Evolutionary conservation across 2,113 vertebrate genomes (phyloP).

Genomic region (Bos indicus): DNA sequence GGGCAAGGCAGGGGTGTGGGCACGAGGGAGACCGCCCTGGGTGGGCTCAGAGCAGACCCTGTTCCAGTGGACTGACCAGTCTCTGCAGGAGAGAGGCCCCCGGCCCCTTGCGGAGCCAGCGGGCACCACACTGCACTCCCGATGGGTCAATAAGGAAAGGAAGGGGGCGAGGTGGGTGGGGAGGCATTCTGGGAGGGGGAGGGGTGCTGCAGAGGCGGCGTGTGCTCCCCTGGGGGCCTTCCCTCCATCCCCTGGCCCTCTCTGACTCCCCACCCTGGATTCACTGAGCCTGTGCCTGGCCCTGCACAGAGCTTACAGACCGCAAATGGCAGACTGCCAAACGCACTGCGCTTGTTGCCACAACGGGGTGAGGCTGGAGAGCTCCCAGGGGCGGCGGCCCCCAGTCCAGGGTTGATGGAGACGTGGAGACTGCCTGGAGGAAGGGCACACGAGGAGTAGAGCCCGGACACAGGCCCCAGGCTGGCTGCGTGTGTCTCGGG

Average conservation of each 20-base stretch:
- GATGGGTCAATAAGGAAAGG: background rate
- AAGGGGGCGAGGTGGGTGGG: accelerated
- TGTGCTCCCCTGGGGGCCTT: background rate
- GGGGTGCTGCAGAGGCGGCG: background rate
- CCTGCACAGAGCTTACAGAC: background rate
- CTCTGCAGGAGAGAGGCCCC: background rate
- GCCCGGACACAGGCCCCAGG: background rate
- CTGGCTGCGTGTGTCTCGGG: accelerated
- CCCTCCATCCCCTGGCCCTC: background rate
- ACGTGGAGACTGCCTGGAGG: too few species aligned
- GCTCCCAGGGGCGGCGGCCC: background rate
- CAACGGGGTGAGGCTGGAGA: accelerated
- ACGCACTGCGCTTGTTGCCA: accelerated
- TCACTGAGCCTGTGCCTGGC: background rate
- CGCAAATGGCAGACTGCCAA: background rate
- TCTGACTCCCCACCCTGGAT: background rate
- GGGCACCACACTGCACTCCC: accelerated
- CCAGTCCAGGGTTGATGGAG: accelerated
- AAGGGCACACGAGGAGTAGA: accelerated
- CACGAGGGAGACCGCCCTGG: accelerated
- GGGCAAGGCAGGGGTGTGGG: too few species aligned
- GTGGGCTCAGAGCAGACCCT: background rate
- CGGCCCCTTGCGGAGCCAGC: background rate
- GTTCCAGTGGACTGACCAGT: accelerated
- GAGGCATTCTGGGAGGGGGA: background rate